These are phyloP conservation scores for Pseudobourletiella spinata DNA, from an alignment of 1,140 invertebrate genomes.

Conservation along the genomic window DNA sequence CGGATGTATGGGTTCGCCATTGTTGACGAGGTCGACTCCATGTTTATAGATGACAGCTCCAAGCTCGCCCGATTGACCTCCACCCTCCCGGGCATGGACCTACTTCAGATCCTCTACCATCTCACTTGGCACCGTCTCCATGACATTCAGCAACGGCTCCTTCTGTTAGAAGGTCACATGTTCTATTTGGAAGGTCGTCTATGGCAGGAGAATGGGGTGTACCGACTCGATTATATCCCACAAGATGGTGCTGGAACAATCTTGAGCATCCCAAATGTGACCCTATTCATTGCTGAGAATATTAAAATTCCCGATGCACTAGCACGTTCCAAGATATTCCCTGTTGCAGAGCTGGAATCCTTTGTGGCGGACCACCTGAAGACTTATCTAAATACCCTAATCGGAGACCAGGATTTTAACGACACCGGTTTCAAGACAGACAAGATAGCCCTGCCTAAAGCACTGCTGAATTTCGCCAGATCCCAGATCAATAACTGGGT, in stretches of 20 bases:
- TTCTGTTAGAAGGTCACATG: background rate
- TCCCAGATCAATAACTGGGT: constrained; percentile 18
- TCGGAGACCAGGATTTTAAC: background rate
- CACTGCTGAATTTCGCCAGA: constrained; percentile 2
- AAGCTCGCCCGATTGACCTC: constrained; percentile 7
- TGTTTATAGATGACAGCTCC: constrained; percentile 23
- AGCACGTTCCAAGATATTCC: background rate
- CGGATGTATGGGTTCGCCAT: constrained; percentile 2
- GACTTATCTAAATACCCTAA: background rate
- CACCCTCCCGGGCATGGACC: constrained; percentile 20
- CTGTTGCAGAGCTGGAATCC: background rate
- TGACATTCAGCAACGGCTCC: background rate
- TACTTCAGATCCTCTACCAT: constrained; percentile 16
- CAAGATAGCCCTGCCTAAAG: background rate
- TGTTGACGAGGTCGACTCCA: constrained; percentile 24
- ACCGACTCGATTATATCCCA: no score
- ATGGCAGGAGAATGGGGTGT: background rate
- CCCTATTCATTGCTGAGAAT: background rate
- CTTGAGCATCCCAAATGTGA: background rate
- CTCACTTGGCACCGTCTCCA: constrained; percentile 14
- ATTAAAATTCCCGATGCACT: background rate
- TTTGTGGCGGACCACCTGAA: constrained; percentile 9
- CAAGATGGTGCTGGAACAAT: background rate
- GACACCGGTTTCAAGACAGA: background rate
- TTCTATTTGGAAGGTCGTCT: constrained; percentile 12